Evolutionary conservation across 2,797 vertebrate species (phyloP).

Genomic region (Acanthurus leucopareius): DNA sequence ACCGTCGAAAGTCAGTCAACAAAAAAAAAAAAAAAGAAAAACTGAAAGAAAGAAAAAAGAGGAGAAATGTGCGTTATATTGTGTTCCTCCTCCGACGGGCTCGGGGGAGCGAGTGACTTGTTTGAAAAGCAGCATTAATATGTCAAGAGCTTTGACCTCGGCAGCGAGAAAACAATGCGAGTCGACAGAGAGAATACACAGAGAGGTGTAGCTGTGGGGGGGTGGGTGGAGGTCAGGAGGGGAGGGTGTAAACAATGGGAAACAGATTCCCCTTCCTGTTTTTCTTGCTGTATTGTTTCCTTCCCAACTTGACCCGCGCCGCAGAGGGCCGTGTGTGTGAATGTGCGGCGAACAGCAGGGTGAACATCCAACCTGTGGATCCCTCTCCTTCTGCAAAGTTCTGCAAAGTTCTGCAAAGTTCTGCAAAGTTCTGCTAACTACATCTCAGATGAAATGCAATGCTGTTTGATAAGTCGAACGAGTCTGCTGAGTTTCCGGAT

Average conservation of each 20-base stretch:
- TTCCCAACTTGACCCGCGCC: conserved; percentile 67
- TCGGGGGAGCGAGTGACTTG: conserved; percentile 55
- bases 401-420: neutral
- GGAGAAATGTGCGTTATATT: conserved; percentile 75
- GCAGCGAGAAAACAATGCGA: conserved; percentile 79
- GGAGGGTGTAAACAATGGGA: conserved; percentile 73
- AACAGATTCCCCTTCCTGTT: conserved; percentile 83
- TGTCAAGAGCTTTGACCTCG: conserved; percentile 82
- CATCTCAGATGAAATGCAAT: neutral
- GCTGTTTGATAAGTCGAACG: neutral
- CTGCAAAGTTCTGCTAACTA: neutral
- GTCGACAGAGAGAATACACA: conserved; percentile 60
- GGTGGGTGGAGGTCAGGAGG: conserved; percentile 36
- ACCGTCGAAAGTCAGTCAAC: conserved; percentile 52
- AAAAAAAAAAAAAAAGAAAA: conserved; percentile 32
- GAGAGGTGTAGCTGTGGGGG: conserved; percentile 44
- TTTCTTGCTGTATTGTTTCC: conserved; percentile 85
- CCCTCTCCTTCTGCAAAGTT: too few relatives aligned
- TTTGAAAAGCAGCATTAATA: conserved; percentile 78
- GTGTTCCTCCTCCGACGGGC: conserved; percentile 67
- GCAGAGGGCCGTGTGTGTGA: conserved; percentile 40
- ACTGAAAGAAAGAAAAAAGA: too few relatives aligned
- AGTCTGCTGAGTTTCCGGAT: too few relatives aligned
- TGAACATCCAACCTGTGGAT: conserved; percentile 3
- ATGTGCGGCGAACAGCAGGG: conserved; percentile 12